These are phyloP conservation scores for Diadromus collaris DNA, from an alignment of 2,888 invertebrate genomes.

Conservation along the genomic window DNA sequence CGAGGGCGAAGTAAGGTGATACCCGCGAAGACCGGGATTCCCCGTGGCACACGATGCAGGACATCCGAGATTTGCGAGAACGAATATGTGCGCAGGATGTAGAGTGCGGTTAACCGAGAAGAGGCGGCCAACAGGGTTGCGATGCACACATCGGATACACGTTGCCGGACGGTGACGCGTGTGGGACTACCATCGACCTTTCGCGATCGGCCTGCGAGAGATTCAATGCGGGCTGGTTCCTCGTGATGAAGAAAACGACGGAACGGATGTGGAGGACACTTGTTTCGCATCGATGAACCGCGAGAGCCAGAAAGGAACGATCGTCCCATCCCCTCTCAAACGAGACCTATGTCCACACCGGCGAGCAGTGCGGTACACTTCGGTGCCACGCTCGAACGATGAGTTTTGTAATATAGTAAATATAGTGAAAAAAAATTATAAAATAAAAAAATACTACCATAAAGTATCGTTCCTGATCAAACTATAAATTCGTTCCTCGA, in stretches of 20 bases:
- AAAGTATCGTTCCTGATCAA: conserved; percentile 52
- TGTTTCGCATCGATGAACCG: conserved; percentile 50
- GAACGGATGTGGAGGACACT: conserved; percentile 32
- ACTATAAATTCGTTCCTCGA: conserved; percentile 46
- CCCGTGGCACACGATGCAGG: conserved; percentile 54
- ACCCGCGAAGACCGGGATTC: conserved; percentile 56
- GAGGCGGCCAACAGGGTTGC: conserved; percentile 37
- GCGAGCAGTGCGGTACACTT: conserved; percentile 10
- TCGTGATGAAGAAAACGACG: conserved; percentile 12
- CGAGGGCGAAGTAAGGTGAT: conserved; percentile 57
- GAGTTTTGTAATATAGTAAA: conserved; percentile 51
- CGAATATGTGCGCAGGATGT: conserved; percentile 63
- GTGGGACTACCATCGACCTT: conserved; percentile 2
- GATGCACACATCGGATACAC: conserved; percentile 7
- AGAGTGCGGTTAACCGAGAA: conserved; percentile 71
- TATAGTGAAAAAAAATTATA: conserved; percentile 11
- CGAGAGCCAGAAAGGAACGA: conserved; percentile 18
- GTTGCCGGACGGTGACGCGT: conserved; percentile 6
- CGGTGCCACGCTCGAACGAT: not conserved
- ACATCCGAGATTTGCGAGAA: conserved; percentile 66
- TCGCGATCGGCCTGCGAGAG: conserved; percentile 4
- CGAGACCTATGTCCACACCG: not conserved
- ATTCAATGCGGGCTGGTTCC: not conserved
- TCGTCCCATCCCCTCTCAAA: not conserved
- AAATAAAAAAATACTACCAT: conserved; percentile 34